These are phyloP conservation scores for Lasioglossum vierecki DNA, from an alignment of 2,888 invertebrate genomes.

Conservation along the genomic window DNA sequence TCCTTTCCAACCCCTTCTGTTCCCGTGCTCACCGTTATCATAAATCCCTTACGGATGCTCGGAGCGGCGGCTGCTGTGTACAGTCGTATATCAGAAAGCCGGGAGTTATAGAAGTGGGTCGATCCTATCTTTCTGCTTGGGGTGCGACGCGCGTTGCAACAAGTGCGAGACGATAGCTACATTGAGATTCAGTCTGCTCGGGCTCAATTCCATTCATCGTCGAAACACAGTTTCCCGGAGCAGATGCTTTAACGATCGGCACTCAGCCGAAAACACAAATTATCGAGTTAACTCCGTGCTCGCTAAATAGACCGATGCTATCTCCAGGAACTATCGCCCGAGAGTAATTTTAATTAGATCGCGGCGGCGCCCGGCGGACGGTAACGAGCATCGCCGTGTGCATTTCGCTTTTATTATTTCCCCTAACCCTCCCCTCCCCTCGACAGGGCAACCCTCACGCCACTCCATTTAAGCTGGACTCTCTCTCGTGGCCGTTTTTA, in stretches of 20 bases:
- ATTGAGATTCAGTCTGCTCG: slow-evolving; percentile 73
- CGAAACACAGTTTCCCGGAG: slow-evolving; percentile 70
- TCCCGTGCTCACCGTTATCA: slow-evolving; percentile 51
- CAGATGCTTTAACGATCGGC: slow-evolving; percentile 73
- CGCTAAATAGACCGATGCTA: slow-evolving; percentile 58
- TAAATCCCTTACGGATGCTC: slow-evolving; percentile 71
- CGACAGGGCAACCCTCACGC: not conserved
- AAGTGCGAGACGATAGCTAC: slow-evolving; percentile 73
- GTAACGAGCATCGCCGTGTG: slow-evolving; percentile 36
- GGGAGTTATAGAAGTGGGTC: slow-evolving; percentile 74
- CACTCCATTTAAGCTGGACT: slow-evolving; percentile 14
- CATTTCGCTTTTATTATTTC: slow-evolving; percentile 59
- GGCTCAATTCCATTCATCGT: slow-evolving; percentile 73
- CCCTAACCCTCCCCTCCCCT: not conserved
- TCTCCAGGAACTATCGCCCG: slow-evolving; percentile 57
- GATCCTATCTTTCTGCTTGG: slow-evolving; percentile 74
- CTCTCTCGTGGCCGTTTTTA: slow-evolving; percentile 37
- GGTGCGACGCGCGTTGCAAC: slow-evolving; percentile 69
- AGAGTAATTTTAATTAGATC: slow-evolving; percentile 71
- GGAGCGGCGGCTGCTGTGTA: slow-evolving; percentile 48
- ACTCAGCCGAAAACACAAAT: slow-evolving; percentile 71
- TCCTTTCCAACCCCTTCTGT: slow-evolving; percentile 38
- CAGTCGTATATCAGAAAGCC: slow-evolving; percentile 70
- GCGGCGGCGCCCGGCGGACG: slow-evolving; percentile 27
- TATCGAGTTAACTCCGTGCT: slow-evolving; percentile 70